phyloP scores from a whole-genome alignment of 1,140 invertebrate genomes.

The Harlomillsia oculata region DNA sequence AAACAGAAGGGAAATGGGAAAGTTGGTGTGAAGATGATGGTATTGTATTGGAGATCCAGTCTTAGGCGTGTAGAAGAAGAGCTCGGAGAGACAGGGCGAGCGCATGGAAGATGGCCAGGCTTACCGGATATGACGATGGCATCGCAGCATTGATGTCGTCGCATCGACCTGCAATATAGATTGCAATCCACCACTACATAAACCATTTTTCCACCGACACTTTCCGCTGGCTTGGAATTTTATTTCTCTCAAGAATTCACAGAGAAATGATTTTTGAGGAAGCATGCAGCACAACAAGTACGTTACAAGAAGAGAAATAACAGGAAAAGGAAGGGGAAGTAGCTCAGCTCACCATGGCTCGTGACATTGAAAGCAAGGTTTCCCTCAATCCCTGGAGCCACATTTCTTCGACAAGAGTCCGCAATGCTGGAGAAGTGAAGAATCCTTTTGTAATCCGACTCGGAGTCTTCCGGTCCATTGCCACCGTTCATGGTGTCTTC shows the following conservation, averaged over 20 bases:
- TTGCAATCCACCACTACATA: no score
- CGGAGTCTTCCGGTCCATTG: conserved; percentile 6
- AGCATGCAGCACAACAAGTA: conserved; percentile 1
- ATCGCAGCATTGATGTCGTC: conserved; percentile 17
- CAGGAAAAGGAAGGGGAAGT: neutral
- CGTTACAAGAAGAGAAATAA: conserved; percentile 10
- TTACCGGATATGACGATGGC: conserved; percentile 20
- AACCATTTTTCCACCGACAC: no score
- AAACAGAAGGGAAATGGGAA: no score
- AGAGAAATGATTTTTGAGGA: neutral
- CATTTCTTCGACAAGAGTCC: conserved; percentile 31
- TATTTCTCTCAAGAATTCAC: no score
- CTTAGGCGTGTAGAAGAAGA: no score
- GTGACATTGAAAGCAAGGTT: conserved; percentile 34
- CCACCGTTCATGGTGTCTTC: conserved; percentile 5
- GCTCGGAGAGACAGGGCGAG: conserved; percentile 4
- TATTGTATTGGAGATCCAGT: no score
- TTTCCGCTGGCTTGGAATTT: no score
- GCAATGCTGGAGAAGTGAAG: conserved; percentile 34
- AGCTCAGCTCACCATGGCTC: conserved; percentile 28
- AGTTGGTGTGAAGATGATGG: no score
- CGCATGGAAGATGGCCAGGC: conserved; percentile 7
- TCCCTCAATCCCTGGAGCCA: conserved; percentile 30
- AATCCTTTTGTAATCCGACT: conserved; percentile 19
- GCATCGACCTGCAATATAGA: conserved; percentile 16